Conservation (phyloP, 2,113 vertebrate genomes). For the Pluvianellus socialis region DNA sequence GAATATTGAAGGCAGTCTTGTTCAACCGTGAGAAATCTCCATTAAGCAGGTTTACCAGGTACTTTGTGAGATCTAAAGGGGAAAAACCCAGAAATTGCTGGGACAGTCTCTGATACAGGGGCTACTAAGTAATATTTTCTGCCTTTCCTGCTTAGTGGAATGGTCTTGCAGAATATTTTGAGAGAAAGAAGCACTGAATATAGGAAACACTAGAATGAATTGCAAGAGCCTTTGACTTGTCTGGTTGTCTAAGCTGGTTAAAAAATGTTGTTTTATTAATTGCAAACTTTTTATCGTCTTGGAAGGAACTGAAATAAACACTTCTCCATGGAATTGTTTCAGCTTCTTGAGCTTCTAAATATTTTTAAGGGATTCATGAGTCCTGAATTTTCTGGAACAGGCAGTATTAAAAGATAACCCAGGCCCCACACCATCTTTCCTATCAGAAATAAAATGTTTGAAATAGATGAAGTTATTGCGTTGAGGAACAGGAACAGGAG, state of each 20-base stretch:
- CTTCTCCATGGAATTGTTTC: not conserved
- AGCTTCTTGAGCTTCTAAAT: not conserved
- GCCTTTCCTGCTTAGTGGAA: not conserved
- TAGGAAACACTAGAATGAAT: not conserved
- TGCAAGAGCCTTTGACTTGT: not conserved
- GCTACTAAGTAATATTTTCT: not conserved
- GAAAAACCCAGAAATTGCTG: not conserved
- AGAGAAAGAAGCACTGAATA: not conserved
- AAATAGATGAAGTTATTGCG: not conserved
- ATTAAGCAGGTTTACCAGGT: not conserved
- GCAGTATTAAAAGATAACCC: not conserved
- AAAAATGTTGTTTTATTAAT: not conserved
- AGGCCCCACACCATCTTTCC: not conserved
- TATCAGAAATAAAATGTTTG: not conserved
- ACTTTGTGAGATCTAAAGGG: not conserved
- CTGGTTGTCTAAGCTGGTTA: not conserved
- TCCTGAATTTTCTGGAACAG: not conserved
- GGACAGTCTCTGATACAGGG: not conserved
- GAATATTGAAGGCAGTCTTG: not conserved
- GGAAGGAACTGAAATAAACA: not conserved
- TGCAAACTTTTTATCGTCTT: not conserved
- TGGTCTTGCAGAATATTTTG: not conserved
- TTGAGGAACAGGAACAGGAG: not conserved
- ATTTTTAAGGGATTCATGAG: not conserved
- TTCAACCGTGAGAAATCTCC: not conserved